Conservation (phyloP, 2,888 invertebrate genomes). For the Pollenia amentaria region DNA sequence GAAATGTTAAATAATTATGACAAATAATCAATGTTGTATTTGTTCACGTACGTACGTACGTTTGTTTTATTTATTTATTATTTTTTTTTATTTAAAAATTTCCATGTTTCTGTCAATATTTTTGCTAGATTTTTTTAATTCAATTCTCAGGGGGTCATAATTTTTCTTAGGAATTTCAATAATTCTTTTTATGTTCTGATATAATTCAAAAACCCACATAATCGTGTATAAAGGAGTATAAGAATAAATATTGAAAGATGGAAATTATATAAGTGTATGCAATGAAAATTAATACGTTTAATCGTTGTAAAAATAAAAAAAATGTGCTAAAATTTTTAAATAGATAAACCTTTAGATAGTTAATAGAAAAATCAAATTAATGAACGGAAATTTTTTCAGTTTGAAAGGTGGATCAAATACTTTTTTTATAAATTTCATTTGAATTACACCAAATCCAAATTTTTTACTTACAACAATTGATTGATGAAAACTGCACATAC, state of each 20-base stretch:
- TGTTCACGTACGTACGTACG: neutral
- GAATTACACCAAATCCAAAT: neutral
- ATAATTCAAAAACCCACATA: constrained; percentile 27
- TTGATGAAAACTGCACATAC: neutral
- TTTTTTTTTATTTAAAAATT: constrained; percentile 26
- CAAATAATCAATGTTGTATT: constrained; percentile 58
- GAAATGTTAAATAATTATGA: constrained; percentile 70
- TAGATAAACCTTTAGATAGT: too few species aligned
- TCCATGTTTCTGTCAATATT: neutral
- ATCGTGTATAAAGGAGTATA: neutral
- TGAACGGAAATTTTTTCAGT: too few species aligned
- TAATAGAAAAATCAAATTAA: too few species aligned
- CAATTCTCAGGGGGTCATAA: constrained; percentile 44
- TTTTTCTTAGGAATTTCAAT: constrained; percentile 53
- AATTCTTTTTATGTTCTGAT: neutral
- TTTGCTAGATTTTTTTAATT: neutral
- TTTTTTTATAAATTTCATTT: too few species aligned
- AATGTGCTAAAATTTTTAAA: too few species aligned
- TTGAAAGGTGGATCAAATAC: too few species aligned
- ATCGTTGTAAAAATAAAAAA: too few species aligned
- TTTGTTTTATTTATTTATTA: neutral
- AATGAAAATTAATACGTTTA: too few species aligned
- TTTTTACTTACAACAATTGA: neutral
- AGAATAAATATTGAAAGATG: constrained; percentile 25
- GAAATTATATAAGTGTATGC: neutral